Evolutionary conservation across 2,113 vertebrate genomes (phyloP).

Genomic region (Zootoca vivipara): DNA sequence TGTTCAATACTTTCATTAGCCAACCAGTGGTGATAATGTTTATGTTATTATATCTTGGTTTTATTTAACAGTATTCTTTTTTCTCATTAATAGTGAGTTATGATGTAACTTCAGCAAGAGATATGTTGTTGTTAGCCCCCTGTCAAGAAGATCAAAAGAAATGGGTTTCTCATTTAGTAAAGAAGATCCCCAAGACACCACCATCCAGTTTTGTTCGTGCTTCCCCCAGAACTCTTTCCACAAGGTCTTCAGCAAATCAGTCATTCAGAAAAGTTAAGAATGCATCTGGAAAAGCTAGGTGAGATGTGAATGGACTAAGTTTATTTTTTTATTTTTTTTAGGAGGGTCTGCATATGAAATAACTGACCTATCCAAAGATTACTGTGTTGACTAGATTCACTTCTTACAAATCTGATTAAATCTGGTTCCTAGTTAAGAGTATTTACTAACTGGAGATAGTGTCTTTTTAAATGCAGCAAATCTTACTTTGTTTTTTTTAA

Average conservation of each 20-base stretch:
- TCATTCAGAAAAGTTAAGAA: constrained; percentile 96
- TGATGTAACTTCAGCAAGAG: constrained; percentile 94
- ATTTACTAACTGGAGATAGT: neutral
- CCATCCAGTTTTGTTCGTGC: constrained; percentile 91
- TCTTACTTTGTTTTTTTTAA: neutral
- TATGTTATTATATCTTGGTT: constrained; percentile 3
- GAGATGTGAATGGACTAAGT: constrained; percentile 63
- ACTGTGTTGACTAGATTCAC: neutral
- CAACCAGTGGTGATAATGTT: neutral
- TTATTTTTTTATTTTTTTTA: neutral
- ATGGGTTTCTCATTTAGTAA: constrained; percentile 97
- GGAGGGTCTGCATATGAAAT: neutral
- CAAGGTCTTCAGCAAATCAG: constrained; percentile 93
- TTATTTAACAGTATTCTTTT: constrained; percentile 18
- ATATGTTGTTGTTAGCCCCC: constrained; percentile 94
- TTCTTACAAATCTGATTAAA: neutral
- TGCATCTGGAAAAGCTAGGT: constrained; percentile 95
- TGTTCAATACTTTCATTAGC: neutral
- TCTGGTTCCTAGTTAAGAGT: neutral
- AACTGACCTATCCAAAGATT: neutral
- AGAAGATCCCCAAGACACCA: constrained; percentile 97
- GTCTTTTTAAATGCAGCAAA: neutral
- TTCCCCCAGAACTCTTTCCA: constrained; percentile 92
- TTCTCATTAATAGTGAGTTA: constrained; percentile 87
- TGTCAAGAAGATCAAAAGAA: constrained; percentile 99